phyloP scores from a whole-genome alignment of 2,888 invertebrate genomes.

The Epsilonema sp. region DNA sequence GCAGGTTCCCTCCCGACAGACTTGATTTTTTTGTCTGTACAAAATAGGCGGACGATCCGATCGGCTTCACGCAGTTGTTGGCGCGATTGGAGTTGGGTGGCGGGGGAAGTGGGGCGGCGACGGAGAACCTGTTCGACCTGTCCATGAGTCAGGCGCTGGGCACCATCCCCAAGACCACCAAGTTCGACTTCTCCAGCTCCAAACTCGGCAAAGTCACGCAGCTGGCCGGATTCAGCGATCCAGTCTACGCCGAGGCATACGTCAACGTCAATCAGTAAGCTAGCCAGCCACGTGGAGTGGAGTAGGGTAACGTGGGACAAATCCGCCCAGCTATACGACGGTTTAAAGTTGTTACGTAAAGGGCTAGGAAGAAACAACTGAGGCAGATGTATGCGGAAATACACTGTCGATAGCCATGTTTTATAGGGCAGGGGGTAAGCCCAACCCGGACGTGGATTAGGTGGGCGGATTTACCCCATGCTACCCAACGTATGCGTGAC shows the following conservation, averaged over 20 bases:
- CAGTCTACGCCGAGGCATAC: conserved; percentile 98
- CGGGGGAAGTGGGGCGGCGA: conserved; percentile 40
- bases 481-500: too few relatives aligned
- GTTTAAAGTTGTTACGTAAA: too few relatives aligned
- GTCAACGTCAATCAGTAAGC: conserved; percentile 75
- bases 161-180: conserved; percentile 22
- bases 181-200: conserved; percentile 35
- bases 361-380: too few relatives aligned
- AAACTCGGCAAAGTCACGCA: conserved; percentile 60
- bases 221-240: conserved; percentile 94
- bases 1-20: too few relatives aligned
- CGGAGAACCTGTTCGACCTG: conserved; percentile 70
- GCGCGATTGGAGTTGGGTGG: conserved; percentile 32
- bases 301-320: too few relatives aligned
- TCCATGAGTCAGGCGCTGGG: conserved; percentile 45
- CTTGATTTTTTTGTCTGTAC: conserved; percentile 23
- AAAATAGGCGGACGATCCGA: conserved; percentile 70
- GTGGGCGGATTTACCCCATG: too few relatives aligned
- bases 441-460: too few relatives aligned
- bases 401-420: too few relatives aligned
- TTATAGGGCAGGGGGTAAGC: too few relatives aligned
- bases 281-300: too few relatives aligned
- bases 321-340: too few relatives aligned
- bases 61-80: conserved; percentile 54
- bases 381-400: too few relatives aligned